Evolutionary conservation across 2,888 invertebrate species (phyloP), one percentile per base, ranked within the genome.

Genomic region (Abrostola tripartita): DNA sequence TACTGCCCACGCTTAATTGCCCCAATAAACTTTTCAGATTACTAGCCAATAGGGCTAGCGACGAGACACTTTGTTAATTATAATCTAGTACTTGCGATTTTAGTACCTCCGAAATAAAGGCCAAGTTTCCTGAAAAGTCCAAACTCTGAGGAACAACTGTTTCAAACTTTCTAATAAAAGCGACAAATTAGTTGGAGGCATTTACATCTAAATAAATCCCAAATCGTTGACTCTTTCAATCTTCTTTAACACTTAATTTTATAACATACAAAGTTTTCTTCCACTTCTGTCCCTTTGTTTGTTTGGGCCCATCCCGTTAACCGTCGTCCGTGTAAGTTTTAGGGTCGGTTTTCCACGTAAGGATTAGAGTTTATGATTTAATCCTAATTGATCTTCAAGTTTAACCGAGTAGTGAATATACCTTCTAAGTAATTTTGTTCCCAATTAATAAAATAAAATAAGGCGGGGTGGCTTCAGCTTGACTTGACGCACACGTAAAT

Each of bases 231-330:
- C n/a, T n/a, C n/a, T n/a, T n/a, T n/a, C n/a, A n/a, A n/a, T n/a
- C n/a, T n/a, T n/a, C 8, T 65, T 41, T 50, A 66, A 57, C 41
- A 47, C 35, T 59, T 49, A 59, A 71, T 61, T 51, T 44, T 61
- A 57, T 44, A 44, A 47, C 41, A 57, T 12, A 70, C 10, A 14
- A 58, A 52, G 59, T 52, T 71, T n/a, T 35, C 52, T n/a, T 50
- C 40, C 42, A 35, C 37, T 10, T 36, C 35, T 40, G 42, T 37
- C 42, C 37, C 24, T 53, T 10, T 40, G 42, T 68, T 61, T 53
- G 40, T 51, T 49, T 41, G 24, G 57, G 52, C 40, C 52, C 51
- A n/a, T 59, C 7, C 11, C 53, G 10, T 42, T 51, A 49, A 42
- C 51, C n/a, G 42, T 24, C 9, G 12, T 10, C 44, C 8, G 12